Evolutionary conservation across 2,888 invertebrate species (phyloP).

Genomic region (Anaspis maculata): DNA sequence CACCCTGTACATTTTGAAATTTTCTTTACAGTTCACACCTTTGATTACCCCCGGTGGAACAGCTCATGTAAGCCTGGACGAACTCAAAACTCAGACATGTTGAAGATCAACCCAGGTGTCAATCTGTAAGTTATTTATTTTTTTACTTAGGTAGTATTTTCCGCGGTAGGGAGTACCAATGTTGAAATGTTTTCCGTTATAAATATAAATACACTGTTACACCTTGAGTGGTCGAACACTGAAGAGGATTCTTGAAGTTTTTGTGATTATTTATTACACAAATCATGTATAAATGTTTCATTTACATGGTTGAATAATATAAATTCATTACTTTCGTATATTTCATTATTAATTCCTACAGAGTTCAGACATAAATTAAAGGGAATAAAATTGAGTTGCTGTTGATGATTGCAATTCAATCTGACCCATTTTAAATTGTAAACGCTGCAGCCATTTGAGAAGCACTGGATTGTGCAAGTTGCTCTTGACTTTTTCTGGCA

Average conservation of each 20-base stretch:
- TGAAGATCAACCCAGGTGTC: too few species aligned
- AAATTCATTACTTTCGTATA: too few species aligned
- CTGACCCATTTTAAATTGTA: constrained; percentile 98
- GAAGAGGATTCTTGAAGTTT: too few species aligned
- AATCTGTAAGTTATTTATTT: too few species aligned
- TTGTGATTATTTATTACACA: constrained; percentile 20
- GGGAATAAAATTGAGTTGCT: constrained; percentile 82
- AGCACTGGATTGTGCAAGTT: constrained; percentile 48
- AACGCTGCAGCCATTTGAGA: constrained; percentile 78
- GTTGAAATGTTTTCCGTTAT: too few species aligned
- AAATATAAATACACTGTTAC: too few species aligned
- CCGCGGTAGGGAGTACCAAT: too few species aligned
- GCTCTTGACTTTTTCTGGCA: constrained; percentile 40
- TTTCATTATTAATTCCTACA: constrained; percentile 16
- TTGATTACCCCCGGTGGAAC: constrained; percentile 20
- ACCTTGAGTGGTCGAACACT: too few species aligned
- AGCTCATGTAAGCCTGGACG: constrained; percentile 4
- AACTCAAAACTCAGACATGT: constrained; percentile 7
- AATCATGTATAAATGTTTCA: constrained; percentile 20
- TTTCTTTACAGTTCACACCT: constrained; percentile 10
- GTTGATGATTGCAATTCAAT: constrained; percentile 89
- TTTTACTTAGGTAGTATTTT: too few species aligned
- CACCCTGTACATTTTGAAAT: background rate
- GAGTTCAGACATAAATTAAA: constrained; percentile 40
- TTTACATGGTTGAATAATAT: constrained; percentile 10